Base-by-base conservation (phyloP, 2,888 invertebrate species). In the Portevinia maculata region DNA sequence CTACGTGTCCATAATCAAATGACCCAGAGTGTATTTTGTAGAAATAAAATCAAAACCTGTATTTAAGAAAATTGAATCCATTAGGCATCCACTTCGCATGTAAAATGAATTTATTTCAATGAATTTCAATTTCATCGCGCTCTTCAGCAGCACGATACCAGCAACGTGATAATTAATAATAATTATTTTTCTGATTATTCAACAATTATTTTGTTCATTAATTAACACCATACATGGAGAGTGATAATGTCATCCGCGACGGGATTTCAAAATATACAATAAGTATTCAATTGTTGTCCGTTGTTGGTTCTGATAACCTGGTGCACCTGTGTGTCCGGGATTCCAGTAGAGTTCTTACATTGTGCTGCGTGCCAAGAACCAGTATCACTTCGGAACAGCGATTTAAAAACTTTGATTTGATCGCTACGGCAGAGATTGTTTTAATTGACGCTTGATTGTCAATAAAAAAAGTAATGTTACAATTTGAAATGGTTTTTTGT, bases 181-280 rank as follows among this genome's bases (percentile, higher is more conserved):
- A 57, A 64, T 73, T 73, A 37, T 46, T 59, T 44, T 67, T 13
- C 39, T 59, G 53, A 67, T 75, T 79, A 69, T 69, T 69, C 44
- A 60, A 39, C 46, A 46, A 73, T 46, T 39, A 55, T 62, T 75
- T 64, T 64, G 44, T 75, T 59, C 39, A 69, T 53, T 52, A 65
- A 55, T 70, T 75, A 64, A 70, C 52, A 17, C 64, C 53, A 39
- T 39, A 39, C 30, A 70, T 34, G 70, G 50, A 1, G 13, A 39
- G 3, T 30, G 69, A 64, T 64, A 79, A 75, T 75, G 50, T 52
- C 41, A 67, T 59, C 30, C 59, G 30, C 46, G 41, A 62, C 5
- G 15, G 28, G 62, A 67, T 69, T 69, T 46, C 41, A 39, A 15
- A 64, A 52, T 41, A 28, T 44, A 34, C 28, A 6, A 15, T 34